Conservation (phyloP, 1,140 invertebrate species). For the Coenobita brevimanus region DNA sequence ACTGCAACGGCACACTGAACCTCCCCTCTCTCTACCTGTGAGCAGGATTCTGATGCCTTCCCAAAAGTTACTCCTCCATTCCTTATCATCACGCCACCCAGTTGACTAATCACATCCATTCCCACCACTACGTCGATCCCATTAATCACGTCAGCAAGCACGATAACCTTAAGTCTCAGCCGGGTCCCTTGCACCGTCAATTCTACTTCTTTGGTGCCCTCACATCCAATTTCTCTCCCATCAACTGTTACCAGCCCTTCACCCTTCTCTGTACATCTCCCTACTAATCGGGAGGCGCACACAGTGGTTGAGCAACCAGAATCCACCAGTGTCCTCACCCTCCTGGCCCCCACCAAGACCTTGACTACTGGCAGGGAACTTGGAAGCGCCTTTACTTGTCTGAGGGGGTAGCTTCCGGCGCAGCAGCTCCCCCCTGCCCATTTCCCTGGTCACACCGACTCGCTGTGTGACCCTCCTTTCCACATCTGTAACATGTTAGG, state of each 20-base stretch:
- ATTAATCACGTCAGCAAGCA: background rate
- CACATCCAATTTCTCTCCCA: constrained; percentile 10
- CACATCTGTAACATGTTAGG: background rate
- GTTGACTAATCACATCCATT: constrained; percentile 24
- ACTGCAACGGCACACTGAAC: background rate
- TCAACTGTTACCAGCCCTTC: background rate
- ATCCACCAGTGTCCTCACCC: constrained; percentile 11
- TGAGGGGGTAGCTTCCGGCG: background rate
- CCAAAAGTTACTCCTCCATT: background rate
- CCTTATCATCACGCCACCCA: background rate
- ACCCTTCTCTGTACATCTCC: background rate
- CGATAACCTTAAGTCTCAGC: background rate
- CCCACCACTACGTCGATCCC: constrained; percentile 1
- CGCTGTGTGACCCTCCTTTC: constrained; percentile 19
- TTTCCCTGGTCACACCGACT: too few relatives aligned
- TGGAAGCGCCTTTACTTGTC: constrained; percentile 27
- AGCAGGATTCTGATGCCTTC: background rate
- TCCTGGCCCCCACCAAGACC: background rate
- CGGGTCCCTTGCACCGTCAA: background rate
- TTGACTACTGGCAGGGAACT: background rate
- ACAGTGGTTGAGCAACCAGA: background rate
- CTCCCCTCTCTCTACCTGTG: background rate
- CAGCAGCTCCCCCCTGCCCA: too few relatives aligned
- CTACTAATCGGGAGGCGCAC: background rate
- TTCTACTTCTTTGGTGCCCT: background rate